A percentile compares a stretch with the other conserved stretches of the same genome.
Evolutionary conservation across 2,888 invertebrate genomes (phyloP).

Genomic region (Chorisops tibialis): DNA sequence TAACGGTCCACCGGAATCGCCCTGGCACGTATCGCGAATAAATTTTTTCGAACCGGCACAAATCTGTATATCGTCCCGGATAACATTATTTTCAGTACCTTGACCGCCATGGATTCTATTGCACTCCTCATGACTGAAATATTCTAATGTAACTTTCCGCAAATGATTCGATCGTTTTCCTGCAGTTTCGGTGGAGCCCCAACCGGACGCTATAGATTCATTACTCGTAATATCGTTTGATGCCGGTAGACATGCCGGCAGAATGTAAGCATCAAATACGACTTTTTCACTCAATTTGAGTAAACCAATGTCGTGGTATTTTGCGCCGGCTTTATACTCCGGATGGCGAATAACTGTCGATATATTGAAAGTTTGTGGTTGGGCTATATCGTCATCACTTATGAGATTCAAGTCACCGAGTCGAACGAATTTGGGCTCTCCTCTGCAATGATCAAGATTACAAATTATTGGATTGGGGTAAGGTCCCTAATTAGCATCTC

Average conservation of each 20-base stretch:
- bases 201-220: conserved; percentile 52
- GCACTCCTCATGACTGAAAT: conserved; percentile 15
- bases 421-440: conserved; percentile 41
- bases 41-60: conserved; percentile 27
- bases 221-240: conserved; percentile 34
- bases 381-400: conserved; percentile 41
- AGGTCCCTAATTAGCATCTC: conserved; percentile 18
- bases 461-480: background rate
- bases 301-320: conserved; percentile 34
- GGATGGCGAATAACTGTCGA: conserved; percentile 46
- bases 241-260: conserved; percentile 51
- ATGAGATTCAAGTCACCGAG: conserved; percentile 45
- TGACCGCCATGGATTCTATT: background rate
- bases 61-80: conserved; percentile 21
- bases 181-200: conserved; percentile 51
- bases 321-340: conserved; percentile 44
- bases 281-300: conserved; percentile 4
- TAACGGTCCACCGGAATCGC: conserved; percentile 61
- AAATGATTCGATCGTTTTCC: conserved; percentile 44
- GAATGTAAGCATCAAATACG: conserved; percentile 38
- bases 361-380: conserved; percentile 44
- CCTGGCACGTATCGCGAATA: conserved; percentile 38
- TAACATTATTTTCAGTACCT: conserved; percentile 17
- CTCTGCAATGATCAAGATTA: conserved; percentile 33
- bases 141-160: conserved; percentile 52